Conservation (phyloP, 2,888 invertebrate species). For the Cosmia pyralina region DNA sequence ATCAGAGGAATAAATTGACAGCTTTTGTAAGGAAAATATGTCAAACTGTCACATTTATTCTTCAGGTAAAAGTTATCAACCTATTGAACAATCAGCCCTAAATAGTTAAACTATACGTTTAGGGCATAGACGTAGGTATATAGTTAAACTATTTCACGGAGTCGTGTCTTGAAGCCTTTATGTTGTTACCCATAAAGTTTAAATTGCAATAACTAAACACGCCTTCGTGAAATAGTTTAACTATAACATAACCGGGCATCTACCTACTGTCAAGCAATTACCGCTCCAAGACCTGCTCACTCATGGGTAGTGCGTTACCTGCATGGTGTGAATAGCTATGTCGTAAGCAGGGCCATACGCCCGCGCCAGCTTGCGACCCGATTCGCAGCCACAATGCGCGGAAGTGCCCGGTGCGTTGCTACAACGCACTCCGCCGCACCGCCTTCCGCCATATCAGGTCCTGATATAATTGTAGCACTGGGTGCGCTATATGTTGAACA, state of each 20-base stretch:
- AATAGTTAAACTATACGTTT: no score
- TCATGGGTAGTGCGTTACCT: conserved; percentile 42
- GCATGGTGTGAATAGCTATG: conserved; percentile 53
- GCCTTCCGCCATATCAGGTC: conserved; percentile 78
- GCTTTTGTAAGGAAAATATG: no score
- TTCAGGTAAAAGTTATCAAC: no score
- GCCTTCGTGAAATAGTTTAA: no score
- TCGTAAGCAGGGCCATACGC: conserved; percentile 62
- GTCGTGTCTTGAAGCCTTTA: no score
- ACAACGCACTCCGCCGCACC: conserved; percentile 54
- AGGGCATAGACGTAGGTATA: no score
- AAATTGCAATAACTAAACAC: no score
- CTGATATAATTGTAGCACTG: conserved; percentile 46
- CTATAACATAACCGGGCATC: conserved; percentile 12
- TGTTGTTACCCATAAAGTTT: no score
- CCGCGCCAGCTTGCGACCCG: conserved; percentile 64
- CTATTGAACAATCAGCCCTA: no score
- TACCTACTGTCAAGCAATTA: conserved; percentile 15
- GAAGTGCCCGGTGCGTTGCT: conserved; percentile 71
- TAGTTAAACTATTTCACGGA: no score
- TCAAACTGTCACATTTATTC: no score
- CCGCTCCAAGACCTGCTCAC: conserved; percentile 30
- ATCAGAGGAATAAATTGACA: no score
- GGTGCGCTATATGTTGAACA: conserved; percentile 28
- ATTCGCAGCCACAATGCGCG: conserved; percentile 80